Evolutionary conservation across 1,140 invertebrate species (phyloP).

Genomic region (Dryas iulia): DNA sequence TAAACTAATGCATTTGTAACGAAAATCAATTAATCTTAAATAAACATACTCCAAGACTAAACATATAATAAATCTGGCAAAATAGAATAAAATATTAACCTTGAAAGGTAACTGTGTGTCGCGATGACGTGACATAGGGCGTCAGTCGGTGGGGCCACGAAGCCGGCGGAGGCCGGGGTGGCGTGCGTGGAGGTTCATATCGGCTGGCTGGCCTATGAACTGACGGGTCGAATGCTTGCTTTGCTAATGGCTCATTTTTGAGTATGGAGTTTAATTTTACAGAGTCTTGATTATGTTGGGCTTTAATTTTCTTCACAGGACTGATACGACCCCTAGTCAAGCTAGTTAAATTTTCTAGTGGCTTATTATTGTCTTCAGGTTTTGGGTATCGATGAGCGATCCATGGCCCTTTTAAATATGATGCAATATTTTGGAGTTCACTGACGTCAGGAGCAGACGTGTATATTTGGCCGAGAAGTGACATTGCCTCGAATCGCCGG

Average conservation of each 20-base stretch:
- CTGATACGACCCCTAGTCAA: conserved; percentile 60
- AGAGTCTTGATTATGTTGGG: conserved; percentile 52
- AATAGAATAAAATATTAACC: conserved; percentile 80
- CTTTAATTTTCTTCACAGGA: conserved; percentile 59
- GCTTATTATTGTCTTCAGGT: conserved; percentile 83
- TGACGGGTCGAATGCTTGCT: conserved; percentile 87
- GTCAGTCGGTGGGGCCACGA: conserved; percentile 72
- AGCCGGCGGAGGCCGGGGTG: conserved; percentile 75
- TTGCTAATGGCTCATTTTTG: conserved; percentile 83
- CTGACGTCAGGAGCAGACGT: conserved; percentile 89
- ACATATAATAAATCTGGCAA: conserved; percentile 39
- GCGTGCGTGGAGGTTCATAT: conserved; percentile 85
- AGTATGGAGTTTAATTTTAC: conserved; percentile 82
- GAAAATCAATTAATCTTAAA: conserved; percentile 23
- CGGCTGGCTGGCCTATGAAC: conserved; percentile 88
- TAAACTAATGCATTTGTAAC: neutral
- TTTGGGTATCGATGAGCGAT: conserved; percentile 87
- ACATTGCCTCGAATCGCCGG: conserved; percentile 84
- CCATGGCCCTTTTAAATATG: conserved; percentile 88
- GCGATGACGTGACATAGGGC: conserved; percentile 78
- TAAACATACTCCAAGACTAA: conserved; percentile 60
- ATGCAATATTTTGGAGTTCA: conserved; percentile 88
- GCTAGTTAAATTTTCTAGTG: conserved; percentile 80
- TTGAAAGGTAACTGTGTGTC: conserved; percentile 88
- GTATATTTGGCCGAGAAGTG: conserved; percentile 89